These are phyloP conservation scores for Clivina fossor DNA, from an alignment of 2,888 invertebrate species.

Conservation along the genomic window DNA sequence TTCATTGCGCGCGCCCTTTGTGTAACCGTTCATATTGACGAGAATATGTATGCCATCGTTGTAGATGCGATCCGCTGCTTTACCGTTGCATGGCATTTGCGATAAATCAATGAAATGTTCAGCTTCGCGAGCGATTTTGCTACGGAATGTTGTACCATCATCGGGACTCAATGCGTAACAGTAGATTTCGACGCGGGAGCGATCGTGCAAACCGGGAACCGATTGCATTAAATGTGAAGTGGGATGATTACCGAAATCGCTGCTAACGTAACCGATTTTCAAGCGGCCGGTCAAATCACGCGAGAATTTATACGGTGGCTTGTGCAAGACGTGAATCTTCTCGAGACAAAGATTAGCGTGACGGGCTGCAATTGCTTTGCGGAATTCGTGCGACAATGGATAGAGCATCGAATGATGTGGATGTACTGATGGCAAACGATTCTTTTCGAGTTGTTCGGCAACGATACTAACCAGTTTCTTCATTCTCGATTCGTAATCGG, in stretches of 20 bases:
- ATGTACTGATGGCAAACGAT: conserved; percentile 95
- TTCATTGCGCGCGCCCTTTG: conserved; percentile 98
- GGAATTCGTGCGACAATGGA: conserved; percentile 89
- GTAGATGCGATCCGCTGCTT: conserved; percentile 91
- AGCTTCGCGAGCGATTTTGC: conserved; percentile 86
- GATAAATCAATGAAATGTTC: conserved; percentile 97
- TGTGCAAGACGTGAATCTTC: conserved; percentile 89
- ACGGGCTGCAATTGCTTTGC: conserved; percentile 91
- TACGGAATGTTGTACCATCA: conserved; percentile 96
- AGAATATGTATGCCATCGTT: conserved; percentile 93
- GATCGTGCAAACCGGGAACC: conserved; percentile 77
- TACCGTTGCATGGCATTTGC: conserved; percentile 83
- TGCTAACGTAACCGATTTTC: conserved; percentile 95
- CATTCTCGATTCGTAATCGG: conserved; percentile 93
- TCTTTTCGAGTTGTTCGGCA: conserved; percentile 90
- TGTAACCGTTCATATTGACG: conserved; percentile 99
- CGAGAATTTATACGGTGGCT: conserved; percentile 73
- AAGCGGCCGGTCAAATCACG: conserved; percentile 67
- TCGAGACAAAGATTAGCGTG: conserved; percentile 96
- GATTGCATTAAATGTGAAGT: conserved; percentile 99
- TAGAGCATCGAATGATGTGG: conserved; percentile 99
- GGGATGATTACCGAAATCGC: conserved; percentile 99
- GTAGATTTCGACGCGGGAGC: conserved; percentile 79
- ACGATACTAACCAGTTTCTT: conserved; percentile 90
- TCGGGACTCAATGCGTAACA: conserved; percentile 93